These are phyloP conservation scores for Falco berigora DNA, from an alignment of 2,797 vertebrate species.

Conservation along the genomic window DNA sequence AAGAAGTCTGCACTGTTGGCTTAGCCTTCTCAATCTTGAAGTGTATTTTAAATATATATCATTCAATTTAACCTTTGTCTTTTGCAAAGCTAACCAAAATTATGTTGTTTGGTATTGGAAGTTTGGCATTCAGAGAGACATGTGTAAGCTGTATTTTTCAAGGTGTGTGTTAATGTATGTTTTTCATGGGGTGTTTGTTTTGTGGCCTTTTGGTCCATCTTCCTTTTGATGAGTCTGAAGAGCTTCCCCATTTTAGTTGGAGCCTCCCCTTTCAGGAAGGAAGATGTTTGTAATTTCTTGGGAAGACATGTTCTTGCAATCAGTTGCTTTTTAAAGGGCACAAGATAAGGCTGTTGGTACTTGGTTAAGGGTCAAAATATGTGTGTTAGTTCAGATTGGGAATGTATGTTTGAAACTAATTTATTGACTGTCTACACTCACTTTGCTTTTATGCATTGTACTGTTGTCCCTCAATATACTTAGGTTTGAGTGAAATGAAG, in stretches of 20 bases:
- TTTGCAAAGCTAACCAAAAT: neutral
- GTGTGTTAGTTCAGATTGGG: neutral
- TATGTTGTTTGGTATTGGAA: neutral
- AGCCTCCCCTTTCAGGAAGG: neutral
- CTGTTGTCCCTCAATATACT: neutral
- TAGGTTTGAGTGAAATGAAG: neutral
- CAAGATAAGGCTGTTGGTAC: neutral
- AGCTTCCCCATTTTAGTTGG: neutral
- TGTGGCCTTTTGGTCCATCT: neutral
- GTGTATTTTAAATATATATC: neutral
- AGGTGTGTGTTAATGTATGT: neutral
- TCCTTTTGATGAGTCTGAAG: neutral
- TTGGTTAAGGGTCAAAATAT: neutral
- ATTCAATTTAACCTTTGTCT: neutral
- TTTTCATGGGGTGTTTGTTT: neutral
- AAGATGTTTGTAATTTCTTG: neutral
- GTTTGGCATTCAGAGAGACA: neutral
- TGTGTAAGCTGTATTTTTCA: neutral
- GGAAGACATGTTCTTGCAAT: neutral
- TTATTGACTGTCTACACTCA: neutral
- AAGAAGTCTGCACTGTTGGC: neutral
- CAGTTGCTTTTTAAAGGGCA: neutral
- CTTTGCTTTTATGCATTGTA: neutral
- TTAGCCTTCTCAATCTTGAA: neutral
- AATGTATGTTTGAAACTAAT: neutral